Percentiles rank a stretch among this genome's conserved stretches.
These are phyloP conservation scores for Pseudachorutes palmiensis DNA, from an alignment of 1,140 invertebrate genomes.

Conservation along the genomic window DNA sequence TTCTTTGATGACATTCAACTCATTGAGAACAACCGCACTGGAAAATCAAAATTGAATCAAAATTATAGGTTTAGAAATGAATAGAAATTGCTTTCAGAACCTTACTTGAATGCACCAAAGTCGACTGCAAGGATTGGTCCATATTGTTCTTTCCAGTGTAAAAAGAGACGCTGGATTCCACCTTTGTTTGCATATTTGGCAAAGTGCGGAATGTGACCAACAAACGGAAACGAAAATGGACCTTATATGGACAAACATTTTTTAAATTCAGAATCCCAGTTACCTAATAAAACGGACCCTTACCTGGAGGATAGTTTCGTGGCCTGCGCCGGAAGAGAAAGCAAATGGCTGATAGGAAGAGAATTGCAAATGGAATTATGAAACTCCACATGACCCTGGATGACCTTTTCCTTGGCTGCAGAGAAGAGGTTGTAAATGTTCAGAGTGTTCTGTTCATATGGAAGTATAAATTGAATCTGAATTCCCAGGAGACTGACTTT, in stretches of 20 bases:
- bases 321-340: too few species aligned
- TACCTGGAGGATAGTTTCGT: neutral
- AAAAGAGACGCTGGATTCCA: conserved; percentile 3
- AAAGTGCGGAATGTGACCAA: conserved; percentile 3
- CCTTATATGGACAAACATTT: neutral
- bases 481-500: too few species aligned
- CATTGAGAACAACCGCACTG: neutral
- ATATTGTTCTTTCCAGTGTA: conserved; percentile 7
- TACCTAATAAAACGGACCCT: neutral
- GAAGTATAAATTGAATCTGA: too few species aligned
- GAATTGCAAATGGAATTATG: too few species aligned
- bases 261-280: neutral
- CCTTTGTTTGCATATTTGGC: conserved; percentile 7
- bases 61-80: too few species aligned
- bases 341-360: too few species aligned
- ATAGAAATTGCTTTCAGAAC: neutral
- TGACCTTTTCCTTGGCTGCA: too few species aligned
- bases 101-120: conserved; percentile 11
- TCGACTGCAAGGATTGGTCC: conserved; percentile 4
- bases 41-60: neutral
- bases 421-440: too few species aligned
- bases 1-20: neutral
- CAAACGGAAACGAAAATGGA: neutral
- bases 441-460: too few species aligned
- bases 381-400: too few species aligned